phyloP scores from a whole-genome alignment of 1,140 invertebrate genomes.

The Drosophila pallidifrons region DNA sequence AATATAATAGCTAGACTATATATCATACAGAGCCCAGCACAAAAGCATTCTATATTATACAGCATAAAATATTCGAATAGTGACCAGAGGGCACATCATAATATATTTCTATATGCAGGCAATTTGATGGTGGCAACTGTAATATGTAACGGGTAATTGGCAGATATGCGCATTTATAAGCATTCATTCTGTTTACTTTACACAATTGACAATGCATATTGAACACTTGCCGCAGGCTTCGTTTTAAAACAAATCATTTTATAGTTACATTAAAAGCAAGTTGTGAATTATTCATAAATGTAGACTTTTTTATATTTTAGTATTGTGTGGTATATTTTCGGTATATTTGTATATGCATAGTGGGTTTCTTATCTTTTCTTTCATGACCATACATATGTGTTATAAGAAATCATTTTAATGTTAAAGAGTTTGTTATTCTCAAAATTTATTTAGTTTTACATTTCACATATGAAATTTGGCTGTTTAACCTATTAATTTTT shows the following conservation, averaged over 20 bases:
- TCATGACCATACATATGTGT: no score
- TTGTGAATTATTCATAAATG: no score
- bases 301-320: no score
- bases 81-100: slow-evolving; percentile 10
- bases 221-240: background rate
- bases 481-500: no score
- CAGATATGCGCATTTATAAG: background rate
- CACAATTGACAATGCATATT: background rate
- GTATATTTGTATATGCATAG: no score
- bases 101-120: background rate
- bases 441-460: no score
- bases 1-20: slow-evolving; percentile 28
- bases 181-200: background rate
- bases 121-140: background rate
- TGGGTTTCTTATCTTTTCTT: no score
- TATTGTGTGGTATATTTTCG: no score
- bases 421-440: no score
- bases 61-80: background rate
- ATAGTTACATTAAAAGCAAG: background rate
- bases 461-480: no score
- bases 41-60: slow-evolving; percentile 24
- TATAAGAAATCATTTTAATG: no score
- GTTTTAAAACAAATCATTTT: background rate
- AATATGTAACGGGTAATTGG: no score
- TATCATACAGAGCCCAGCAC: slow-evolving; percentile 15